Conservation (phyloP, 2,113 vertebrate genomes). For the Tautogolabrus adspersus region DNA sequence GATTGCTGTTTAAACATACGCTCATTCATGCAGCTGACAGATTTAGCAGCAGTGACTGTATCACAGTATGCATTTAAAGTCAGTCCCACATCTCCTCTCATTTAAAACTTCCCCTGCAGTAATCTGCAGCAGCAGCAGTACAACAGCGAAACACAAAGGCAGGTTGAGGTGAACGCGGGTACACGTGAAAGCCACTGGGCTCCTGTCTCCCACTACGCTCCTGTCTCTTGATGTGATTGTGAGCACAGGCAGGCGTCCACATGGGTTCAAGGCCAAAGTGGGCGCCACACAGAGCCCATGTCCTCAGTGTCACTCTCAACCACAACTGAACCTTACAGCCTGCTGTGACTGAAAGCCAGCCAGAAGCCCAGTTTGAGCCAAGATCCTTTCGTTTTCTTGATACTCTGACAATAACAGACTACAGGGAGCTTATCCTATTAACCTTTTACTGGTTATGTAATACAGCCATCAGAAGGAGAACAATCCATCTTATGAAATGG, state of each 20-base stretch:
- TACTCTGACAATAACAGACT: conserved; percentile 38
- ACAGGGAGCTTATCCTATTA: conserved; percentile 37
- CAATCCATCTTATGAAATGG: not conserved
- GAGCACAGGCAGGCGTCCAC: conserved; percentile 36
- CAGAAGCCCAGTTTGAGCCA: conserved; percentile 14
- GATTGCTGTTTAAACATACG: not conserved
- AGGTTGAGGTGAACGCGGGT: conserved; percentile 39
- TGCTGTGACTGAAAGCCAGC: conserved; percentile 37
- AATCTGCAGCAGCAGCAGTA: conserved; percentile 22
- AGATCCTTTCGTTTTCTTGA: conserved; percentile 31
- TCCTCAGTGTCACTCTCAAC: conserved; percentile 50
- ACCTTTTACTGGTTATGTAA: conserved; percentile 41
- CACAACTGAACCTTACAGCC: conserved; percentile 13
- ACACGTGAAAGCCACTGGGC: conserved; percentile 31
- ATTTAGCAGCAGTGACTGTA: conserved; percentile 8
- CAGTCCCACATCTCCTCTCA: conserved; percentile 9
- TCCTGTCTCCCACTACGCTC: conserved; percentile 11
- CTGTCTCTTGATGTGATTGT: conserved; percentile 55
- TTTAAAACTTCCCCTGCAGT: conserved; percentile 52
- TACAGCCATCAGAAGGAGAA: not conserved
- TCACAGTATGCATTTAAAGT: not conserved
- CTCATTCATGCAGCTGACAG: not conserved
- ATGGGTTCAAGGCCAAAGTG: conserved; percentile 31
- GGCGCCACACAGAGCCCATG: conserved; percentile 40
- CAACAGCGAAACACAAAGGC: conserved; percentile 27